Conservation (phyloP, 1,140 invertebrate genomes). For the Calycopis cecrops region DNA sequence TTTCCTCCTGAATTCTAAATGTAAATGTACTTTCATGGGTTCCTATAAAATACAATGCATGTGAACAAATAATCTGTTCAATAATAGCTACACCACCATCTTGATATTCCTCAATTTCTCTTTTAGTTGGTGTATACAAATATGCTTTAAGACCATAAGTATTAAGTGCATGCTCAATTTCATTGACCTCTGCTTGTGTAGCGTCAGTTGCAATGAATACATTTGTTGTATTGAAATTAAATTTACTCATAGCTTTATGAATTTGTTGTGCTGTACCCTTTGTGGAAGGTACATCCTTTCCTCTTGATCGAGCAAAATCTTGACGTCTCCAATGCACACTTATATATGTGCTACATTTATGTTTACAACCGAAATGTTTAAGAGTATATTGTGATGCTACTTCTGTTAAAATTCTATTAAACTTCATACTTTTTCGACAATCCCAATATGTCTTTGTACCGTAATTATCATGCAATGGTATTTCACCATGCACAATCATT, state of each 20-base stretch:
- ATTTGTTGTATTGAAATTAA: slow-evolving; percentile 74
- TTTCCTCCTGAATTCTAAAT: slow-evolving; percentile 96
- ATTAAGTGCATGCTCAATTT: slow-evolving; percentile 55
- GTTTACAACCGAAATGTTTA: slow-evolving; percentile 79
- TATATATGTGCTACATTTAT: slow-evolving; percentile 85
- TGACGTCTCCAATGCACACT: slow-evolving; percentile 87
- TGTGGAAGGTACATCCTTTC: slow-evolving; percentile 83
- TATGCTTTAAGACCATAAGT: slow-evolving; percentile 40
- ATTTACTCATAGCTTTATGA: slow-evolving; percentile 73
- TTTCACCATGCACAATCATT: slow-evolving; percentile 92
- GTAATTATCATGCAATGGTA: slow-evolving; percentile 90
- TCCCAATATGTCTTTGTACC: slow-evolving; percentile 90
- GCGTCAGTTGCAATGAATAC: slow-evolving; percentile 93
- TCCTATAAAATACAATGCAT: slow-evolving; percentile 92
- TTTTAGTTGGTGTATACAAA: slow-evolving; percentile 44
- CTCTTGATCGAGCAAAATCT: slow-evolving; percentile 86
- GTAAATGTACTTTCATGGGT: slow-evolving; percentile 97
- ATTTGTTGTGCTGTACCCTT: slow-evolving; percentile 84
- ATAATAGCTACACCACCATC: slow-evolving; percentile 95
- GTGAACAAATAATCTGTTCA: slow-evolving; percentile 96
- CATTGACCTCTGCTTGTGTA: slow-evolving; percentile 71
- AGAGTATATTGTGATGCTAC: slow-evolving; percentile 84
- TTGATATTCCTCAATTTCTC: slow-evolving; percentile 78
- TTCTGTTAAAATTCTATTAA: slow-evolving; percentile 81
- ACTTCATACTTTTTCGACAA: slow-evolving; percentile 93